These are phyloP conservation scores for Erinaceus europaeus DNA, from an alignment of 2,113 vertebrate genomes.

Conservation along the genomic window DNA sequence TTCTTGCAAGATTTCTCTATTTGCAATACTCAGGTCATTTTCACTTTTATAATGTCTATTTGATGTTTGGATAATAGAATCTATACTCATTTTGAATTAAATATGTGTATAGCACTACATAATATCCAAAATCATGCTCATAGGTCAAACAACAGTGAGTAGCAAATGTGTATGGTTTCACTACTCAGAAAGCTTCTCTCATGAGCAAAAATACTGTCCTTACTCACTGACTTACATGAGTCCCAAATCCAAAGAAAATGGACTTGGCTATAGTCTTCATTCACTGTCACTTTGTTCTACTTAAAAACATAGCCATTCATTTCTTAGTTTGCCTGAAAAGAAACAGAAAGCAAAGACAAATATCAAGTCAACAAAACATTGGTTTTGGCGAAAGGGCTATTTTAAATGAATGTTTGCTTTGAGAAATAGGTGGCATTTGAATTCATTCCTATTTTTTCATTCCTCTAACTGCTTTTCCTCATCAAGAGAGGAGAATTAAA, in stretches of 20 bases:
- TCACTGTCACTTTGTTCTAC: neutral
- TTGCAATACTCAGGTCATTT: neutral
- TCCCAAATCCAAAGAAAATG: slow-evolving; percentile 6
- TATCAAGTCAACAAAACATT: slow-evolving; percentile 17
- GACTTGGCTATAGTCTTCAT: neutral
- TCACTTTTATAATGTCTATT: neutral
- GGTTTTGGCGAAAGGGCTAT: slow-evolving; percentile 39
- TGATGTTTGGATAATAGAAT: neutral
- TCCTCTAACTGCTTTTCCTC: slow-evolving; percentile 23
- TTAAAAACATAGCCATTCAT: slow-evolving; percentile 28
- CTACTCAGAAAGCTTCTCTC: neutral
- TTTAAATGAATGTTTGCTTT: slow-evolving; percentile 56
- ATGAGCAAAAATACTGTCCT: neutral
- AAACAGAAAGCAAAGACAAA: slow-evolving; percentile 28
- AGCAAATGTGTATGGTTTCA: neutral
- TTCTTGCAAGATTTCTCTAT: neutral
- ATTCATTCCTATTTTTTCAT: slow-evolving; percentile 29
- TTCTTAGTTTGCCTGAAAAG: slow-evolving; percentile 35
- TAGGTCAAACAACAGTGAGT: slow-evolving; percentile 1
- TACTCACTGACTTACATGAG: neutral
- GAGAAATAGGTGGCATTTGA: slow-evolving; percentile 37
- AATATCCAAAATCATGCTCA: neutral
- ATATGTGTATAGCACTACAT: neutral
- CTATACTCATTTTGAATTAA: slow-evolving; percentile 11
- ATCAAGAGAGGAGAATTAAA: slow-evolving; percentile 1